Conservation (phyloP, 2,797 vertebrate genomes). For the Lindbergichthys nudifrons region DNA sequence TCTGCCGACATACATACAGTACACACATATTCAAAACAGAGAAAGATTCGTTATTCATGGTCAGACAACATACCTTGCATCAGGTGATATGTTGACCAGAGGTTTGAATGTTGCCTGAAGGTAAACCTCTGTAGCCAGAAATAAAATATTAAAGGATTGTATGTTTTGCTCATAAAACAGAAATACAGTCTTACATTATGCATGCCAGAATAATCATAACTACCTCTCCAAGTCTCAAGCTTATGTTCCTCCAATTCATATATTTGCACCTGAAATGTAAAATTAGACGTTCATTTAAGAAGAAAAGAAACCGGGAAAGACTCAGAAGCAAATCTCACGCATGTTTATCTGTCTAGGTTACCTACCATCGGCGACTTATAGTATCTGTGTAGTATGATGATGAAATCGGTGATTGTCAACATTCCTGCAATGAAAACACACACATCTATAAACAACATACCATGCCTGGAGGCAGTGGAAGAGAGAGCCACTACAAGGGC, state of each 20-base stretch:
- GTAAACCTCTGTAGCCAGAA: conserved; percentile 90
- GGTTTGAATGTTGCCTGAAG: conserved; percentile 99
- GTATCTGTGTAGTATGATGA: conserved; percentile 99
- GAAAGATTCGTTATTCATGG: background rate
- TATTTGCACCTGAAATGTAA: conserved; percentile 92
- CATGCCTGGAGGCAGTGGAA: conserved; percentile 26
- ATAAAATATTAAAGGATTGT: background rate
- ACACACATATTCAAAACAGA: background rate
- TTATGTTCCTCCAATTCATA: conserved; percentile 99
- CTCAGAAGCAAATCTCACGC: background rate
- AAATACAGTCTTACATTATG: background rate
- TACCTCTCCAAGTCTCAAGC: conserved; percentile 99
- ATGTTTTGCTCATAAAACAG: background rate
- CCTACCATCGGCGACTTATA: conserved; percentile 99
- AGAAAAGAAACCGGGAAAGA: background rate
- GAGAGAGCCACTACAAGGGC: conserved; percentile 39
- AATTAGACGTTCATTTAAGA: background rate
- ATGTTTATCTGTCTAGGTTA: conserved; percentile 10
- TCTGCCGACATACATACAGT: background rate
- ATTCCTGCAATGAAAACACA: conserved; percentile 87
- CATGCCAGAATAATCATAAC: conserved; percentile 42
- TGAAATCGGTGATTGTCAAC: conserved; percentile 99
- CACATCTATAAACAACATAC: conserved; percentile 5
- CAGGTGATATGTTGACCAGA: conserved; percentile 98
- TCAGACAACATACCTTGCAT: conserved; percentile 89